phyloP scores from a whole-genome alignment of 2,113 vertebrate genomes.

The Jacana jacana region DNA sequence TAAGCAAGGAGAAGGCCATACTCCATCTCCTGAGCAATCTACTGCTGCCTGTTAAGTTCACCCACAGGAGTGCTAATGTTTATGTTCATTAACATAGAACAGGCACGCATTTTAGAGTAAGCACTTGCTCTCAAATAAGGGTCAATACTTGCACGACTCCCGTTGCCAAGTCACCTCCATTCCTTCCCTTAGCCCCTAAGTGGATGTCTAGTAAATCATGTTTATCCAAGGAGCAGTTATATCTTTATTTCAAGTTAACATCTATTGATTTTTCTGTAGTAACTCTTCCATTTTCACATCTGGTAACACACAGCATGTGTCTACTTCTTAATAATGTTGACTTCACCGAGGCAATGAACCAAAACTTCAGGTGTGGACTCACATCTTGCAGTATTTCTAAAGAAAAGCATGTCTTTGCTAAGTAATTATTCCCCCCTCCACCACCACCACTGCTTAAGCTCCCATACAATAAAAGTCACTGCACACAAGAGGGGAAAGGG shows the following conservation, averaged over 20 bases:
- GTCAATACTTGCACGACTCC: neutral
- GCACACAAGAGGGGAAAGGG: neutral
- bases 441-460: neutral
- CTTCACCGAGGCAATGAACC: neutral
- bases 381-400: neutral
- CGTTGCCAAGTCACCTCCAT: neutral
- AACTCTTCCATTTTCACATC: neutral
- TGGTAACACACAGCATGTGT: accelerated
- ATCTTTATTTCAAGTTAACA: neutral
- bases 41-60: neutral
- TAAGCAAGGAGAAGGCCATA: neutral
- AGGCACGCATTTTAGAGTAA: neutral
- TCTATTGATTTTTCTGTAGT: neutral
- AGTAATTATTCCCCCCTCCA: neutral
- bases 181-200: neutral
- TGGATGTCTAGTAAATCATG: neutral
- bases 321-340: accelerated
- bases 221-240: neutral
- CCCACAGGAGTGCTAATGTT: neutral
- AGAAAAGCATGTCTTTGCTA: neutral
- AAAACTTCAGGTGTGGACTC: neutral
- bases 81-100: neutral
- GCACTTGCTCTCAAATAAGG: neutral
- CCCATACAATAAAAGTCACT: neutral
- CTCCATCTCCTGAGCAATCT: neutral